A percentile compares a stretch with the other conserved stretches of the same genome.
These are phyloP conservation scores for Ceyx cyanopectus DNA, from an alignment of 2,113 vertebrate species.

Conservation along the genomic window DNA sequence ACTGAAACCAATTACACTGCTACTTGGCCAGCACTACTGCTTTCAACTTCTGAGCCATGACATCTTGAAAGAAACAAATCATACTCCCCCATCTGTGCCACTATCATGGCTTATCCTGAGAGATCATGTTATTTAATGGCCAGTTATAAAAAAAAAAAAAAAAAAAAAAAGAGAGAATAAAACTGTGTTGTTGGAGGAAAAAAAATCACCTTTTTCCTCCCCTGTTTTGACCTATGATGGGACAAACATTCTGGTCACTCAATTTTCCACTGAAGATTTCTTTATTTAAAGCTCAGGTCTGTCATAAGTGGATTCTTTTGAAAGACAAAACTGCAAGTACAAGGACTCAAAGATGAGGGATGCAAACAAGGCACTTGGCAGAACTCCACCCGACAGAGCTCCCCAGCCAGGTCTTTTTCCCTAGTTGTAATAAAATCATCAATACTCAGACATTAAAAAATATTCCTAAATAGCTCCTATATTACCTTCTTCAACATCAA, in stretches of 20 bases:
- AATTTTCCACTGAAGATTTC: not conserved
- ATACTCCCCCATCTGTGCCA: not conserved
- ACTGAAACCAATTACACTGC: not conserved
- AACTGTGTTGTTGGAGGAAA: not conserved
- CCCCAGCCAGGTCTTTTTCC: not conserved
- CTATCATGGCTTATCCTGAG: not conserved
- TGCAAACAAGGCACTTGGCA: not conserved
- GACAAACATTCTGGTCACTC: not conserved
- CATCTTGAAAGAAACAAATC: not conserved
- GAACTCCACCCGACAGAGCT: not conserved
- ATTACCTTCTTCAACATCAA: slow-evolving; percentile 89
- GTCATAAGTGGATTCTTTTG: not conserved
- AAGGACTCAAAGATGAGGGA: not conserved
- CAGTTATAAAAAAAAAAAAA: not conserved
- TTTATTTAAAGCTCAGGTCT: not conserved
- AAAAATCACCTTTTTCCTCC: rapidly evolving
- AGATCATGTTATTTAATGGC: not conserved
- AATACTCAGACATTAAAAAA: not conserved
- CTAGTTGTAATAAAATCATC: not conserved
- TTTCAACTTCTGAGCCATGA: not conserved
- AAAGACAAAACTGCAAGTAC: not conserved
- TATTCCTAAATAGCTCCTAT: not conserved
- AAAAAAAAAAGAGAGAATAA: not conserved
- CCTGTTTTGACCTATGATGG: not conserved
- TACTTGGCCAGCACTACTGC: not conserved